Evolutionary conservation across 2,888 invertebrate species (phyloP).

Genomic region (Chromoteleia sp.): DNA sequence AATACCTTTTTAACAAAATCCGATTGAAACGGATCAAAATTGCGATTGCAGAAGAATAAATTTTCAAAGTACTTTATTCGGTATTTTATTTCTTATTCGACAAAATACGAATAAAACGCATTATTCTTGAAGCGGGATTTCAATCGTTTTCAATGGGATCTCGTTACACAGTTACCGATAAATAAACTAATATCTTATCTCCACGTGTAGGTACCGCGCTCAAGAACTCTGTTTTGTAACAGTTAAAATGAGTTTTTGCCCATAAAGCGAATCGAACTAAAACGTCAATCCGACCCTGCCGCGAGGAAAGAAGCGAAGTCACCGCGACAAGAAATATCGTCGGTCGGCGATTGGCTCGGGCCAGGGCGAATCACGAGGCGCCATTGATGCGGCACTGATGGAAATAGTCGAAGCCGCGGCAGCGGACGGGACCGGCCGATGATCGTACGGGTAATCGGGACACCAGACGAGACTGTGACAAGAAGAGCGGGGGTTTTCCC

Average conservation of each 20-base stretch:
- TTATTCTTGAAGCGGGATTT: too few species aligned
- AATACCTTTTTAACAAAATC: too few species aligned
- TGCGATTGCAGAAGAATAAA: too few species aligned
- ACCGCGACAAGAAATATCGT: slow-evolving; percentile 65
- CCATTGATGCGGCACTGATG: slow-evolving; percentile 74
- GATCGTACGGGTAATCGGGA: slow-evolving; percentile 40
- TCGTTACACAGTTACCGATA: too few species aligned
- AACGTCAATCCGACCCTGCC: slow-evolving; percentile 41
- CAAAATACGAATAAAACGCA: too few species aligned
- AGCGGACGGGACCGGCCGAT: slow-evolving; percentile 56
- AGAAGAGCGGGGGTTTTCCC: slow-evolving; percentile 66
- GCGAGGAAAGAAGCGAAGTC: slow-evolving; percentile 46
- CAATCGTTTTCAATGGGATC: too few species aligned
- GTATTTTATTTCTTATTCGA: too few species aligned
- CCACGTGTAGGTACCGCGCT: too few species aligned
- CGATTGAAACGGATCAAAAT: too few species aligned
- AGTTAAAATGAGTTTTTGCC: neutral
- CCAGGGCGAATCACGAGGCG: slow-evolving; percentile 57
- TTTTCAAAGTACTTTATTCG: too few species aligned
- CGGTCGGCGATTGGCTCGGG: slow-evolving; percentile 75
- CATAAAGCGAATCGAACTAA: neutral
- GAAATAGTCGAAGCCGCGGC: slow-evolving; percentile 79
- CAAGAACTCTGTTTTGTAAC: too few species aligned
- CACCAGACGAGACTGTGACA: slow-evolving; percentile 49
- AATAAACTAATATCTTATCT: too few species aligned